These are phyloP conservation scores for Ammodytes marinus DNA, from an alignment of 2,113 vertebrate genomes.

Conservation along the genomic window DNA sequence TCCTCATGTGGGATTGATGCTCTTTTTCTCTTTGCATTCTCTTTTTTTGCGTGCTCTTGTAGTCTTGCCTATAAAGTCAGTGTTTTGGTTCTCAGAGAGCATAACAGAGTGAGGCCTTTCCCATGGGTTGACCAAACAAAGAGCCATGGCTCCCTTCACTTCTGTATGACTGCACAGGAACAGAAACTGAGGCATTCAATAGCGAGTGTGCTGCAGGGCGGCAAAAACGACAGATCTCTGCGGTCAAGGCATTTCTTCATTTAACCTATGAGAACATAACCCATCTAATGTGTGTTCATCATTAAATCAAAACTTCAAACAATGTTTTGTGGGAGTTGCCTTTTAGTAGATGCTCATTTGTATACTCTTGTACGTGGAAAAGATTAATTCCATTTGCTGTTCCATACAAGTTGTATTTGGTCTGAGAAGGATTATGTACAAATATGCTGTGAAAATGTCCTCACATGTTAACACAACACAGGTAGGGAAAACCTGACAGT, in stretches of 20 bases:
- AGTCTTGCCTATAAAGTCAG: constrained; percentile 64
- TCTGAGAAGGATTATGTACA: too few relatives aligned
- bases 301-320: neutral
- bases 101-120: constrained; percentile 75
- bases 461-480: too few relatives aligned
- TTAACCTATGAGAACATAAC: constrained; percentile 33
- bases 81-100: constrained; percentile 71
- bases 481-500: too few relatives aligned
- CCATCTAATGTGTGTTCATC: neutral
- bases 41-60: constrained; percentile 5
- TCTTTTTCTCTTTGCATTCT: neutral
- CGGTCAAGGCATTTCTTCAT: constrained; percentile 38
- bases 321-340: neutral
- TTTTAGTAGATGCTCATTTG: too few relatives aligned
- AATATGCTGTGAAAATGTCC: too few relatives aligned
- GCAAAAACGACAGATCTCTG: constrained; percentile 59
- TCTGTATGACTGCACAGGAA: constrained; percentile 81
- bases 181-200: constrained; percentile 77
- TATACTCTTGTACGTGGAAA: too few relatives aligned
- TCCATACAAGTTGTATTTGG: too few relatives aligned
- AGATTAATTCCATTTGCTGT: too few relatives aligned
- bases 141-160: constrained; percentile 71
- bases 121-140: constrained; percentile 80
- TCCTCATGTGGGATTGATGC: constrained; percentile 54
- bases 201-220: constrained; percentile 55